phyloP scores from a whole-genome alignment of 2,888 invertebrate species.

The Parapristionchus giblindavisi region DNA sequence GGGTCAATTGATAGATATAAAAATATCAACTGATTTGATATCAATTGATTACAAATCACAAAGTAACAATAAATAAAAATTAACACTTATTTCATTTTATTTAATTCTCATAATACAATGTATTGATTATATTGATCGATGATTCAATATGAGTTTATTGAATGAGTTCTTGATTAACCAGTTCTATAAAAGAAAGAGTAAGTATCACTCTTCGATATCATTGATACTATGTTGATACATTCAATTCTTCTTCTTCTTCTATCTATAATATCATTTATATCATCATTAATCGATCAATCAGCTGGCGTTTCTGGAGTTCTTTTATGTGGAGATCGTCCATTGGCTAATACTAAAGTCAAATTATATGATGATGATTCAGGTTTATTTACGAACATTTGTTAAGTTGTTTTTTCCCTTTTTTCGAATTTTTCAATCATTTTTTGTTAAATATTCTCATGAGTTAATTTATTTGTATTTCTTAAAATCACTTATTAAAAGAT shows the following conservation, averaged over 20 bases:
- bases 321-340: constrained; percentile 58
- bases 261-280: constrained; percentile 1
- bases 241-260: neutral
- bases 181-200: too few relatives aligned
- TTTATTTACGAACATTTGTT: constrained; percentile 25
- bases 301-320: constrained; percentile 24
- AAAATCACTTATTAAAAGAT: neutral
- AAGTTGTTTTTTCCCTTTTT: neutral
- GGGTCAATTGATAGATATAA: too few relatives aligned
- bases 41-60: too few relatives aligned
- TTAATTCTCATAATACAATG: too few relatives aligned
- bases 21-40: too few relatives aligned
- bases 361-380: constrained; percentile 63
- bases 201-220: too few relatives aligned
- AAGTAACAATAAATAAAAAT: too few relatives aligned
- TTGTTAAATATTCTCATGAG: neutral
- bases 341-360: constrained; percentile 58
- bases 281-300: constrained; percentile 20
- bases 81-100: too few relatives aligned
- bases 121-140: too few relatives aligned
- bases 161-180: too few relatives aligned
- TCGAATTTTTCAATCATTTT: neutral
- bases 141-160: too few relatives aligned
- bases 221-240: neutral
- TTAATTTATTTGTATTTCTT: neutral